Conservation (phyloP, 2,113 vertebrate genomes). For the Strix uralensis region DNA sequence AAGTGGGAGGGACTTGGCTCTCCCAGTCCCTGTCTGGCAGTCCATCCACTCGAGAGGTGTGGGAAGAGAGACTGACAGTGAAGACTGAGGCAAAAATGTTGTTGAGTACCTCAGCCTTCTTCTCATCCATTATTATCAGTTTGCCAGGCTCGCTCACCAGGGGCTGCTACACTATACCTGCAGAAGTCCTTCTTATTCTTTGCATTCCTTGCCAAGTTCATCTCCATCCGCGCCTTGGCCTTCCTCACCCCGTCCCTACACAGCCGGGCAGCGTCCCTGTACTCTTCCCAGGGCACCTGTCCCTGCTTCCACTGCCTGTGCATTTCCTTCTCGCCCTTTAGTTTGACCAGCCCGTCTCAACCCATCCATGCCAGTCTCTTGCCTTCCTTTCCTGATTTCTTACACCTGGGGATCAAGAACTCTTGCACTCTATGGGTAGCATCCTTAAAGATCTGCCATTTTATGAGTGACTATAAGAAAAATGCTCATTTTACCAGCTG, state of each 20-base stretch:
- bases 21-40: background rate
- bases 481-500: background rate
- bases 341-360: background rate
- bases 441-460: background rate
- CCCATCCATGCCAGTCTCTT: background rate
- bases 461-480: background rate
- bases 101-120: background rate
- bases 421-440: background rate
- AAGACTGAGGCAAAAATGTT: background rate
- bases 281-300: background rate
- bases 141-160: background rate
- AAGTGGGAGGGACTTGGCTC: background rate
- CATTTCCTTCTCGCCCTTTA: background rate
- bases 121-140: background rate
- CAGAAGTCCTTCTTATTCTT: background rate
- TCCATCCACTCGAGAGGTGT: background rate
- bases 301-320: background rate
- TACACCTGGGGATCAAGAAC: background rate
- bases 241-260: background rate
- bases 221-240: fast-evolving
- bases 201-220: background rate
- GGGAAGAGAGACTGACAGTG: background rate
- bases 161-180: fast-evolving
- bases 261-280: fast-evolving
- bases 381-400: background rate